A percentile compares a stretch with the other conserved stretches of the same genome.
Evolutionary conservation across 1,140 invertebrate genomes (phyloP).

Genomic region (Pseudomyrmex cubaensis): DNA sequence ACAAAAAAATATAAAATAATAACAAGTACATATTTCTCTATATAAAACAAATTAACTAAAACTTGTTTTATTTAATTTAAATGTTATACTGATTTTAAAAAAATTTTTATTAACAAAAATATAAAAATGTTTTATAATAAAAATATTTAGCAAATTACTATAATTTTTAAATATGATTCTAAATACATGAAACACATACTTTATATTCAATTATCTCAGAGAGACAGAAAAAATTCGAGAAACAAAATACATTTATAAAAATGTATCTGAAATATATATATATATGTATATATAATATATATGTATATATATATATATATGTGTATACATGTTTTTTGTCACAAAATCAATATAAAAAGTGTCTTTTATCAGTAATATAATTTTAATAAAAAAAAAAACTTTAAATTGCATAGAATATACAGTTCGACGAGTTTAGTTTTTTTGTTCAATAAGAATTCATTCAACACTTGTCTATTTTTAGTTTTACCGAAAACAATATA

Average conservation of each 20-base stretch:
- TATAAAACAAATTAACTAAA: no score
- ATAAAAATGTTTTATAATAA: no score
- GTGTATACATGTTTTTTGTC: no score
- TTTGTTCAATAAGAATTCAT: neutral
- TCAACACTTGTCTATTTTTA: slow-evolving; percentile 27
- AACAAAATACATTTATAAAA: slow-evolving; percentile 13
- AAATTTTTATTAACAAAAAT: no score
- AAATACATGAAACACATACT: slow-evolving; percentile 17
- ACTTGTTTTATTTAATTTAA: no score
- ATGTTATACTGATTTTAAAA: no score
- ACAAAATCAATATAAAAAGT: slow-evolving; percentile 5
- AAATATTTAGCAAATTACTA: no score
- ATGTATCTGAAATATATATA: neutral
- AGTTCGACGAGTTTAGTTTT: neutral
- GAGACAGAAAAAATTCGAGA: no score
- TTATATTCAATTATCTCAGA: neutral
- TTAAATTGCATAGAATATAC: neutral
- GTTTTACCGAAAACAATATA: neutral
- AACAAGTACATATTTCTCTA: neutral
- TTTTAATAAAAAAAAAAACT: neutral
- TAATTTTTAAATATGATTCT: neutral
- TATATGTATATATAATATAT: neutral
- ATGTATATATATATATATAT: neutral
- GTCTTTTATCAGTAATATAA: neutral
- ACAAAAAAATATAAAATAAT: neutral